phyloP scores from a whole-genome alignment of 2,797 vertebrate genomes.

The Cygnus olor region DNA sequence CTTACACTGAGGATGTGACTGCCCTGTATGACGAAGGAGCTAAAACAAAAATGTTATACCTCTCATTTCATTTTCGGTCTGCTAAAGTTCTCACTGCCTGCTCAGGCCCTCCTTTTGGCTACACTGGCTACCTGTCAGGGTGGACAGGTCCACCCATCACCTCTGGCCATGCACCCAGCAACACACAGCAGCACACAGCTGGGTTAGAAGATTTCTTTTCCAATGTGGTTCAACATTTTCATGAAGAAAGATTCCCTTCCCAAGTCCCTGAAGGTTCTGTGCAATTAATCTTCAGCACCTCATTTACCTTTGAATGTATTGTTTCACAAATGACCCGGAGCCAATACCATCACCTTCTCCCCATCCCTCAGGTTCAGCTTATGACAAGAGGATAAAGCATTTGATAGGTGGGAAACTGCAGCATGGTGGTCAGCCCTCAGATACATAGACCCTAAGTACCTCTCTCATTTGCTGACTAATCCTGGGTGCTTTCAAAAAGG shows the following conservation, averaged over 20 bases:
- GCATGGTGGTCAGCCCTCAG: background rate
- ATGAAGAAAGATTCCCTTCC: background rate
- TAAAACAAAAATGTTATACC: background rate
- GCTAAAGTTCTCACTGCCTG: background rate
- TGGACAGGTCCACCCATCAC: background rate
- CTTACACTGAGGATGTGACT: too few relatives aligned
- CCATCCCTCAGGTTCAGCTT: background rate
- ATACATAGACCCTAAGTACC: rapidly evolving
- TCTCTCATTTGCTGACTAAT: background rate
- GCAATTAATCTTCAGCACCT: background rate
- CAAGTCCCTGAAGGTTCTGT: background rate
- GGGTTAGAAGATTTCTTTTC: background rate
- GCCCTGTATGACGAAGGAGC: background rate
- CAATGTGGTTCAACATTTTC: background rate
- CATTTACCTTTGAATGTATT: background rate
- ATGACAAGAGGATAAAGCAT: background rate
- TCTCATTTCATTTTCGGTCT: background rate
- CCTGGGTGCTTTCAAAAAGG: background rate
- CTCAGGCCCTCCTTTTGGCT: background rate
- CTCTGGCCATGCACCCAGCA: background rate
- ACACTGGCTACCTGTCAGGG: background rate
- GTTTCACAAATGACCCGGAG: background rate
- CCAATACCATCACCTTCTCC: background rate
- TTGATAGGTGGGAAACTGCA: background rate
- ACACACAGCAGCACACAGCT: background rate